Conservation (phyloP, 2,797 vertebrate species). For the Borostomias antarcticus region DNA sequence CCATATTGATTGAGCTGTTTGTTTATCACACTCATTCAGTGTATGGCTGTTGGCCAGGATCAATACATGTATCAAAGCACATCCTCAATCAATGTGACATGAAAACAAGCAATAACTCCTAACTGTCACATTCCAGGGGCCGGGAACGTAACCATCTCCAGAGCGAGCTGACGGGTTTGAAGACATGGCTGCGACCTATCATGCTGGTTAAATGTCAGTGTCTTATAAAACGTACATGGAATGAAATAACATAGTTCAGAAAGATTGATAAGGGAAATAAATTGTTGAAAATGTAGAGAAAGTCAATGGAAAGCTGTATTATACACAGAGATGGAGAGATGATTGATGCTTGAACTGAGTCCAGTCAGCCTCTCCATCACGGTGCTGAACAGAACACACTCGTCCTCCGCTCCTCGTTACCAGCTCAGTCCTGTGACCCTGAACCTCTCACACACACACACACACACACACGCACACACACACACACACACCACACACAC, state of each 20-base stretch:
- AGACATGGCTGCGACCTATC: background rate
- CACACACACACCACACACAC: too few relatives aligned
- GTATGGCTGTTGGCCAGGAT: background rate
- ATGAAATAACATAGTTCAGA: background rate
- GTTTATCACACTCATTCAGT: too few relatives aligned
- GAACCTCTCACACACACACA: conserved; percentile 38
- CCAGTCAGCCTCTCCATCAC: conserved; percentile 56
- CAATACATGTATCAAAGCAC: background rate
- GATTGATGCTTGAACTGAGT: conserved; percentile 43
- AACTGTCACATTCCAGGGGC: background rate
- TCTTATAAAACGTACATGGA: background rate
- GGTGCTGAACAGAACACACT: conserved; percentile 35
- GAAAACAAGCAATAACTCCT: conserved; percentile 8
- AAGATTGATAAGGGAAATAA: background rate
- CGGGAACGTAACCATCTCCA: background rate
- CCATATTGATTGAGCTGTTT: background rate
- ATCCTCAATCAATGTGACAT: conserved; percentile 9
- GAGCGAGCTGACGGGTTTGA: too few relatives aligned
- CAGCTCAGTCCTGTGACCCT: conserved; percentile 51
- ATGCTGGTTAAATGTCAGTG: too few relatives aligned
- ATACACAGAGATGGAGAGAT: conserved; percentile 35
- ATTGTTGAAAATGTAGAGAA: conserved; percentile 13
- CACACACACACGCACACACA: conserved; percentile 10
- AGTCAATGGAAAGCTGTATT: conserved; percentile 45
- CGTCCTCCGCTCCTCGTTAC: conserved; percentile 54